These are phyloP conservation scores for Epinephelus fuscoguttatus DNA, from an alignment of 2,113 vertebrate genomes.

Conservation along the genomic window DNA sequence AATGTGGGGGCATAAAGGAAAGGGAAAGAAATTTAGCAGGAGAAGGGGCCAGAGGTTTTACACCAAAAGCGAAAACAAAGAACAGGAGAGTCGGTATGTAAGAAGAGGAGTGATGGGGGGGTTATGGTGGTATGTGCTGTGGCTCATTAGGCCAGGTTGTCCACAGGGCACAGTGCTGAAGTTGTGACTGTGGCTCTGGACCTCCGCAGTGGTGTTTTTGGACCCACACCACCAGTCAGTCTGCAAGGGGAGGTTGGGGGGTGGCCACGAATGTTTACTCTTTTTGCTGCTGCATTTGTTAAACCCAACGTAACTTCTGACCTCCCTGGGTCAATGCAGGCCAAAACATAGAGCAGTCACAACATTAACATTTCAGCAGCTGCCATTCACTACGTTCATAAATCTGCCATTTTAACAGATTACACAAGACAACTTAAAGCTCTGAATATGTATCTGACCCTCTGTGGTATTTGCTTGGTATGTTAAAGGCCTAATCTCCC, in stretches of 20 bases:
- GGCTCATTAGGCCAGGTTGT: conserved; percentile 71
- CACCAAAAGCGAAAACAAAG: conserved; percentile 73
- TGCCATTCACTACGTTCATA: not conserved
- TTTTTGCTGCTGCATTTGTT: conserved; percentile 9
- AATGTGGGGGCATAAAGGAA: conserved; percentile 58
- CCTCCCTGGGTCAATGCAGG: conserved; percentile 16
- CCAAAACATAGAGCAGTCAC: not conserved
- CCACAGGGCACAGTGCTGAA: conserved; percentile 51
- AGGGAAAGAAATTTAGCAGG: conserved; percentile 59
- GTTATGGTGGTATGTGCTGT: conserved; percentile 49
- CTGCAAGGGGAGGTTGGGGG: not conserved
- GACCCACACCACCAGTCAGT: conserved; percentile 41
- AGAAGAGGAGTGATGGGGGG: conserved; percentile 30
- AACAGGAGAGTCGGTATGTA: conserved; percentile 57
- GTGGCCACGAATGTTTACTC: not conserved
- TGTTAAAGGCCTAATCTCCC: not conserved
- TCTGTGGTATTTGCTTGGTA: not conserved
- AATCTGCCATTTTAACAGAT: not conserved
- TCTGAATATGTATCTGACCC: not conserved
- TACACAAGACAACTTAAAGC: not conserved
- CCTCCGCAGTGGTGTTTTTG: conserved; percentile 53
- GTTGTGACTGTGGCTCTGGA: conserved; percentile 69
- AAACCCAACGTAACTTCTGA: conserved; percentile 30
- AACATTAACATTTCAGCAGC: conserved; percentile 15
- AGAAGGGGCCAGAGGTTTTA: conserved; percentile 65